Percentiles rank a stretch among this genome's conserved stretches.
These are phyloP conservation scores for Oligia strigilis DNA, from an alignment of 2,888 invertebrate species.

Conservation along the genomic window DNA sequence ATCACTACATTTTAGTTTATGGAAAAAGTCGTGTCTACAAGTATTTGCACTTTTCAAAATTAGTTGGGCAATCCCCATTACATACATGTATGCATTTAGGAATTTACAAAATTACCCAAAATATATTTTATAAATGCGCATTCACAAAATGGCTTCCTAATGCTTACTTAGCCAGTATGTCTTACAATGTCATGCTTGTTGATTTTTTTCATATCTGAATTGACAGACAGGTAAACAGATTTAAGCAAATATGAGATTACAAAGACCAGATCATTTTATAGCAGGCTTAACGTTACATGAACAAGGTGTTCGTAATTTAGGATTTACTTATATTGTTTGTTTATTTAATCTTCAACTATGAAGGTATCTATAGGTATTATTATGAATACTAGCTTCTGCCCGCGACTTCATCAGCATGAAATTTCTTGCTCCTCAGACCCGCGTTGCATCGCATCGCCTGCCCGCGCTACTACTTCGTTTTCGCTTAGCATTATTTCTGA, in stretches of 20 bases:
- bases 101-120: background rate
- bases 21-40: background rate
- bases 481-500: background rate
- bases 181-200: conserved; percentile 12
- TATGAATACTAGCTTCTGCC: background rate
- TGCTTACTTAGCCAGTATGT: background rate
- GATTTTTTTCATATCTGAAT: conserved; percentile 6
- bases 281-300: conserved; percentile 2
- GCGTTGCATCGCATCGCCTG: background rate
- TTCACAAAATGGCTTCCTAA: background rate
- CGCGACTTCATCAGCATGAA: background rate
- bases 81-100: background rate
- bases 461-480: background rate
- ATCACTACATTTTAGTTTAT: background rate
- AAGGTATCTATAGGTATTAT: background rate
- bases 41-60: background rate
- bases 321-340: background rate
- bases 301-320: background rate
- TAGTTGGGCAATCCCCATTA: background rate
- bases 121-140: background rate
- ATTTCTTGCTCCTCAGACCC: background rate
- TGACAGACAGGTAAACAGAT: conserved; percentile 5
- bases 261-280: conserved; percentile 18
- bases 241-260: conserved; percentile 36
- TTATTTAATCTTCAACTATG: background rate